Percentiles rank a stretch among this genome's conserved stretches.
phyloP scores from a whole-genome alignment of 1,140 invertebrate species.

The Halictus rubicundus region DNA sequence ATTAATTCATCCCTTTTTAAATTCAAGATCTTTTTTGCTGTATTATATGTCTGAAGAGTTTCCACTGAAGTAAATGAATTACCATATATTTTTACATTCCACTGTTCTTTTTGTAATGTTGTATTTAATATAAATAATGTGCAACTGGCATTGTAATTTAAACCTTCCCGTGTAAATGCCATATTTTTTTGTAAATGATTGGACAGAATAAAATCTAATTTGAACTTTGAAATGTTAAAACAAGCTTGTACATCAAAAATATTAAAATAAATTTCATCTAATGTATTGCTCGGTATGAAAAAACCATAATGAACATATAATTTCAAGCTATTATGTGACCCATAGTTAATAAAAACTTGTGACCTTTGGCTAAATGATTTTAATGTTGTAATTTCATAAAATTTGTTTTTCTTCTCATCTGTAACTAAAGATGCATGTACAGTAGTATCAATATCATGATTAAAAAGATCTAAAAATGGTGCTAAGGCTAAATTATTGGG shows the following conservation, averaged over 20 bases:
- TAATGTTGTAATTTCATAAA: conserved; percentile 82
- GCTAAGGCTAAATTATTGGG: conserved; percentile 85
- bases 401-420: conserved; percentile 71
- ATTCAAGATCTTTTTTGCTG: conserved; percentile 65
- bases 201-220: conserved; percentile 80
- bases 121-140: conserved; percentile 73
- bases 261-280: conserved; percentile 82
- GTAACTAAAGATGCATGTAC: conserved; percentile 80
- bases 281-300: conserved; percentile 82
- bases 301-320: conserved; percentile 90
- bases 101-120: conserved; percentile 57
- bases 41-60: conserved; percentile 36
- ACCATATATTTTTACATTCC: conserved; percentile 72
- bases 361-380: conserved; percentile 79
- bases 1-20: conserved; percentile 62
- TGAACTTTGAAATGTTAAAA: conserved; percentile 69
- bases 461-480: conserved; percentile 90
- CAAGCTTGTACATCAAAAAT: conserved; percentile 78
- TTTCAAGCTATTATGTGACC: conserved; percentile 85
- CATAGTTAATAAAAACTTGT: conserved; percentile 90
- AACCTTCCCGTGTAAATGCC: conserved; percentile 80
- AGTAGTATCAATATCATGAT: conserved; percentile 84
- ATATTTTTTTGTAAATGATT: conserved; percentile 80
- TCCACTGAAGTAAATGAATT: conserved; percentile 68
- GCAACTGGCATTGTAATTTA: conserved; percentile 81